Evolutionary conservation across 2,888 invertebrate genomes (phyloP), one percentile per base, ranked within the genome.

Genomic region (Ophion ellenae): DNA sequence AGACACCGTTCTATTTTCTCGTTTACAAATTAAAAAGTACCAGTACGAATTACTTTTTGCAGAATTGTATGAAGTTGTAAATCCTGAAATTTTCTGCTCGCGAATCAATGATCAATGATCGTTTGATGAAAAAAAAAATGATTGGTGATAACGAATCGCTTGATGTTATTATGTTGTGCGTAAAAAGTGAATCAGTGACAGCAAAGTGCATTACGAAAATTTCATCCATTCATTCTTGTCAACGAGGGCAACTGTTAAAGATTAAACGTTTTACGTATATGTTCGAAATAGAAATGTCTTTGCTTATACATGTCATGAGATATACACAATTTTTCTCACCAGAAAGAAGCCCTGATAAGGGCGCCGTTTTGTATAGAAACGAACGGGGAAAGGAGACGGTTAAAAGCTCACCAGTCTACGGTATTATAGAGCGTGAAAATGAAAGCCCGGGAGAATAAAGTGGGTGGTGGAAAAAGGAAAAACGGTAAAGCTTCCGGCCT

Each of bases 371-470:
- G 61, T 24, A 66, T 24, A 57, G 11, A 67, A 66, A 61, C 40
- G 66, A 71, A 40, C 28, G 24, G 17, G 1, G 3, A 6, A n/a
- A 24, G n/a, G 28, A 36, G 20, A 76, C n/a, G 75, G 63, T 64
- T 36, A 36, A 80, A 71, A 47, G 76, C 57, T 53, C 53, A 53
- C 53, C 57, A n/a, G 40, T 63, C 59, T 63, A 47, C 24, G 40
- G 57, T 36, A 63, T 36, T 70, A 59, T 24, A 59, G 28, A 73
- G 32, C 76, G 66, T 47, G 75, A 84, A 84, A 84, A 84, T 84
- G 76, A 71, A 80, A 84, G 75, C 70, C 45, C 64, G 45, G n/a
- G 17, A 59, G 59, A 59, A 74, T 67, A 69, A 78, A 83, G 32
- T 74, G 67, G 61, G 5, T n/a, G 71, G 24, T 45, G 74, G 78